Percentiles rank a stretch among this genome's conserved stretches.
Conservation (phyloP, 1,140 invertebrate genomes). For the Acromyrmex charruanus region DNA sequence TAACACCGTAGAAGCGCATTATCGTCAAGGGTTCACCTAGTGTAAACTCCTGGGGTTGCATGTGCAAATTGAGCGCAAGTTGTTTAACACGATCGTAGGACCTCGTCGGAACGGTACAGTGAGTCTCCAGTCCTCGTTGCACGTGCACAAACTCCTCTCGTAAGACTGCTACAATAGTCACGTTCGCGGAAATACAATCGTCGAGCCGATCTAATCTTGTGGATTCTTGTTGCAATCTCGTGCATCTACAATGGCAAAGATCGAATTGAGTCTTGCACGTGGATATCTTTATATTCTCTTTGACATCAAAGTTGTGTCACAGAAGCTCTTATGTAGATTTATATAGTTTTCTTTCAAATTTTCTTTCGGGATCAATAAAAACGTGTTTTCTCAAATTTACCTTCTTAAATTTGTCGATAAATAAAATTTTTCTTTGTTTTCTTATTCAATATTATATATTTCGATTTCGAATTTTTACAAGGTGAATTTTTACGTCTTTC, state of each 20-base stretch:
- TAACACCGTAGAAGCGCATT: slow-evolving; percentile 72
- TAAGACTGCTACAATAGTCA: slow-evolving; percentile 77
- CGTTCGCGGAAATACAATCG: slow-evolving; percentile 80
- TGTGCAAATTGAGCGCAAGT: slow-evolving; percentile 78
- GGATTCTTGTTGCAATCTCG: slow-evolving; percentile 66
- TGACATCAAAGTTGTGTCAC: slow-evolving; percentile 5
- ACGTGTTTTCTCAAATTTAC: neutral
- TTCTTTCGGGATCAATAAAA: neutral
- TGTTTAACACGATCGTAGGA: slow-evolving; percentile 77
- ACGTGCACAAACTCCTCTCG: slow-evolving; percentile 33
- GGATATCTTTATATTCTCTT: slow-evolving; percentile 34
- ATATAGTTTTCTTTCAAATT: neutral
- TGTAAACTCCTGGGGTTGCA: slow-evolving; percentile 76
- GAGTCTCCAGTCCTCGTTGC: slow-evolving; percentile 67
- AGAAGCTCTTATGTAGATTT: neutral
- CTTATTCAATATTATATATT: neutral
- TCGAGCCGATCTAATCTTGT: slow-evolving; percentile 75
- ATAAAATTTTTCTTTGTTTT: neutral
- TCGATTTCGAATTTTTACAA: neutral
- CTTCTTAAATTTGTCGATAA: neutral
- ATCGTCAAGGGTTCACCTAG: slow-evolving; percentile 76
- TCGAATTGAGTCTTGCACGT: slow-evolving; percentile 59
- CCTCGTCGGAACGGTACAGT: slow-evolving; percentile 57
- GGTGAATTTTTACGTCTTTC: neutral
- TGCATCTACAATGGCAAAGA: slow-evolving; percentile 68